Evolutionary conservation across 2,888 invertebrate genomes (phyloP), one percentile per base, ranked within the genome.

Genomic region (Drosophila siamana): DNA sequence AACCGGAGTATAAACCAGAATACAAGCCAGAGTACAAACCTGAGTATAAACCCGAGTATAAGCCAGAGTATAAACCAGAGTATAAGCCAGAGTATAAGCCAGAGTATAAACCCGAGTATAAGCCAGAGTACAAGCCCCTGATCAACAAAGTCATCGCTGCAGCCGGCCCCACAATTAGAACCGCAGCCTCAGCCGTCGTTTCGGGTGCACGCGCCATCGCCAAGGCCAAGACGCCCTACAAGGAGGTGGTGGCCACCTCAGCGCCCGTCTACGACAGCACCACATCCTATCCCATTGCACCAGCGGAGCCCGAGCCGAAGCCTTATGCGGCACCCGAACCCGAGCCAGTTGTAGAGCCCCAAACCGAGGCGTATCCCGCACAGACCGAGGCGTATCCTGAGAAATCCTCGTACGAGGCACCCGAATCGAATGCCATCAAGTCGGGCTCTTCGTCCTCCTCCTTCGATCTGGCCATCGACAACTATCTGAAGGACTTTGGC

Each of bases 401-500:
- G 0, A 83, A 87, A 38, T n/a, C 33, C 33, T 33, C 70, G 3
- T 84, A 87, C 22, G 74, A 68, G 4, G 13, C 38, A 0, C 52
- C 65, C 48, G 70, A 67, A 8, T 28, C 76, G 0, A 71, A 69
- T 11, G 48, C 65, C 8, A 65, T 61, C 4, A 86, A 86, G 43
- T 59, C 69, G 1, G 59, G 33, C 5, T 33, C 33, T 5, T 5
- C 22, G 0, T 68, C 82, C 0, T 87, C 84, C 15, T 73, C 71
- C 44, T 80, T 80, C 24, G 87, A 88, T 40, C 52, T 74, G 60
- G 87, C 88, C 48, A 85, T 85, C 19, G 89, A 88, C 50, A 85
- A 86, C 19, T 85, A 85, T 22, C 79, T 85, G 0, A 85, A 85
- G 62, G 86, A 85, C 41, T 88, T 85, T 24, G 87, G 87, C 7